phyloP scores from a whole-genome alignment of 2,888 invertebrate genomes.

The Nephrotoma guestfalica region DNA sequence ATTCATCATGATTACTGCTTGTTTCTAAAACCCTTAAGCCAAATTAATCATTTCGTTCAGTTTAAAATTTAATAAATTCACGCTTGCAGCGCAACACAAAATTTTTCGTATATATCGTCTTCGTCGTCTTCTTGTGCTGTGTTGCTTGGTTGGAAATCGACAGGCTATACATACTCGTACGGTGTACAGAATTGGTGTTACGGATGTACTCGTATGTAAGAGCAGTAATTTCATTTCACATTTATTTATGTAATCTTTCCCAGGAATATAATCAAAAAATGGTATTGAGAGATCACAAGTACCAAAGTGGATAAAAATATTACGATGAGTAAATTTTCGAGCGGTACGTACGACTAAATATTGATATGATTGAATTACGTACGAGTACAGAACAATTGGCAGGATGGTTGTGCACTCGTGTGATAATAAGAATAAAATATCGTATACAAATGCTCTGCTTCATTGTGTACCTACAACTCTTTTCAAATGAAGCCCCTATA shows the following conservation, averaged over 20 bases:
- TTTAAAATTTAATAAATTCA: background rate
- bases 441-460: too few species aligned
- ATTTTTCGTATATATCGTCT: background rate
- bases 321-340: too few species aligned
- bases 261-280: background rate
- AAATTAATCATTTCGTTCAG: background rate
- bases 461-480: too few species aligned
- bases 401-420: too few species aligned
- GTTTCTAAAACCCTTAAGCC: background rate
- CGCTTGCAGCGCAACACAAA: background rate
- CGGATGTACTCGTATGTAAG: background rate
- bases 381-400: too few species aligned
- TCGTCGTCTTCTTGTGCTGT: background rate
- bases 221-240: background rate
- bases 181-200: too few species aligned
- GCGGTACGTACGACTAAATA: too few species aligned
- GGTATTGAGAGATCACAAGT: background rate
- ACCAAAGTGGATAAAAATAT: too few species aligned
- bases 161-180: too few species aligned
- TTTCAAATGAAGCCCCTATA: background rate
- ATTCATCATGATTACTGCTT: background rate
- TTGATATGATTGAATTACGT: too few species aligned
- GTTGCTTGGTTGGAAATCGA: too few species aligned
- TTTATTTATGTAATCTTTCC: background rate
- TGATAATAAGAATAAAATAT: too few species aligned